Evolutionary conservation across 2,797 vertebrate genomes (phyloP).

Genomic region (Falco berigora): DNA sequence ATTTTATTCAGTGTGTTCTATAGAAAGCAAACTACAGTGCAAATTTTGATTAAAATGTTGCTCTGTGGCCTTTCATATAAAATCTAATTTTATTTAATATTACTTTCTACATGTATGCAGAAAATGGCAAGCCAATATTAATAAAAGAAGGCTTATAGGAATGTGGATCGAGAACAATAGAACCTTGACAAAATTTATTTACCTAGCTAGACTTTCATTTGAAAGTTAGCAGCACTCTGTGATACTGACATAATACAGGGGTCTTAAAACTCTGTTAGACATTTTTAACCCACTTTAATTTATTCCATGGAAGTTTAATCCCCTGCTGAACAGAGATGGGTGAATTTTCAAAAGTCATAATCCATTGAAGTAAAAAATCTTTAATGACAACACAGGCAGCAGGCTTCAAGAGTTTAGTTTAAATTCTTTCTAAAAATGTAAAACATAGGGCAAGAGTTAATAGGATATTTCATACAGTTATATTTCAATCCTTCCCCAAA

Average conservation of each 20-base stretch:
- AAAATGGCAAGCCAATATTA: constrained; percentile 72
- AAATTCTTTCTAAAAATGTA: constrained; percentile 72
- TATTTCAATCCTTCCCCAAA: constrained; percentile 65
- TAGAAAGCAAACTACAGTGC: constrained; percentile 35
- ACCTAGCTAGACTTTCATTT: constrained; percentile 76
- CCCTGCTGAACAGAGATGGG: constrained; percentile 54
- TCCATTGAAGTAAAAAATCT: constrained; percentile 70
- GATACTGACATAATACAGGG: constrained; percentile 60
- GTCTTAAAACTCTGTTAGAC: constrained; percentile 71
- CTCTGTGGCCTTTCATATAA: constrained; percentile 66
- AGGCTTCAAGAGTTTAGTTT: constrained; percentile 69
- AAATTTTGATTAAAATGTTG: constrained; percentile 73
- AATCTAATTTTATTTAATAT: constrained; percentile 74
- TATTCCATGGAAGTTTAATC: constrained; percentile 73
- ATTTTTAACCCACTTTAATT: constrained; percentile 75
- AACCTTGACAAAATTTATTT: constrained; percentile 73
- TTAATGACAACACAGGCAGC: constrained; percentile 71
- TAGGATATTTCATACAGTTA: constrained; percentile 68
- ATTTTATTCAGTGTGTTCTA: constrained; percentile 41
- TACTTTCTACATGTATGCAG: constrained; percentile 61
- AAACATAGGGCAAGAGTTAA: constrained; percentile 70
- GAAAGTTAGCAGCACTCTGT: constrained; percentile 59
- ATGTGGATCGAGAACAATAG: constrained; percentile 51
- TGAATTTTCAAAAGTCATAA: constrained; percentile 70
- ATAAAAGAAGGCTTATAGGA: constrained; percentile 73